These are phyloP conservation scores for Xanthia togata DNA, from an alignment of 2,888 invertebrate genomes.

Conservation along the genomic window DNA sequence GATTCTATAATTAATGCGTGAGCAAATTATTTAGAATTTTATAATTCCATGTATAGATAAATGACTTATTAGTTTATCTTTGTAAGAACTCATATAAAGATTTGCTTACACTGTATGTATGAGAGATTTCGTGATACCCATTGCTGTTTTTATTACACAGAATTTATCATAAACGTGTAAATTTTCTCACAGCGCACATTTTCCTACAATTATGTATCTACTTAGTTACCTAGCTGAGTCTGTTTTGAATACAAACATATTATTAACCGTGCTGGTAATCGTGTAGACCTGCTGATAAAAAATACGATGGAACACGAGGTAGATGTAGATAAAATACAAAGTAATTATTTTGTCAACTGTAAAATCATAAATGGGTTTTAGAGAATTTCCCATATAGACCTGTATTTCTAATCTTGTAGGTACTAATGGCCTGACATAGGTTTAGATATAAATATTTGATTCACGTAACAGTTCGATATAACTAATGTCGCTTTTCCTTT, in stretches of 20 bases:
- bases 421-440: constrained; percentile 21
- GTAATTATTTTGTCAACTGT: constrained; percentile 2
- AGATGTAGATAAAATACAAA: constrained; percentile 35
- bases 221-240: constrained; percentile 13
- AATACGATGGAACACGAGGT: constrained; percentile 1
- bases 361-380: neutral
- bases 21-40: constrained; percentile 23
- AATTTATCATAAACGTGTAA: constrained; percentile 42
- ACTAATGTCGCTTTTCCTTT: constrained; percentile 24
- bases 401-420: constrained; percentile 24
- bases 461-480: constrained; percentile 31
- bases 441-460: constrained; percentile 24
- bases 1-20: neutral
- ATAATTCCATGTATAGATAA: neutral
- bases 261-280: constrained; percentile 29
- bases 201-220: constrained; percentile 46
- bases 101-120: constrained; percentile 4
- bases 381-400: constrained; percentile 10
- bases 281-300: constrained; percentile 31
- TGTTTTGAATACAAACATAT: constrained; percentile 49
- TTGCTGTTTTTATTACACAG: constrained; percentile 35
- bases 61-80: neutral
- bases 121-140: neutral
- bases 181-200: constrained; percentile 50
- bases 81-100: neutral